These are phyloP conservation scores for Elegia similella DNA, from an alignment of 2,888 invertebrate species.

Conservation along the genomic window DNA sequence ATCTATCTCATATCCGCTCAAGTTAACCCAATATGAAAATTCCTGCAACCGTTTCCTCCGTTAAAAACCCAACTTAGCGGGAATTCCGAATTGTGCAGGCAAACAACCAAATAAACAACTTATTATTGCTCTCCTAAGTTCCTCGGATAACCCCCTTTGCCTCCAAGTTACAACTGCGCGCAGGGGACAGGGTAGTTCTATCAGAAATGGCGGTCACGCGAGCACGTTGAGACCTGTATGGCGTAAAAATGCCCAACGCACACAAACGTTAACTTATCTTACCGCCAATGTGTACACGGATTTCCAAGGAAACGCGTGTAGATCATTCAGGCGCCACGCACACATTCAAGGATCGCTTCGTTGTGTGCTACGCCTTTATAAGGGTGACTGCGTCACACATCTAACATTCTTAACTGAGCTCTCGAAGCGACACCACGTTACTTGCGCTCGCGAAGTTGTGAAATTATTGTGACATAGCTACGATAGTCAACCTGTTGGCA, in stretches of 20 bases:
- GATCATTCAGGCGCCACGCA: constrained; percentile 50
- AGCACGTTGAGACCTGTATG: constrained; percentile 49
- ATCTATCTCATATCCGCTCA: constrained; percentile 27
- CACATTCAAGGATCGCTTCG: constrained; percentile 47
- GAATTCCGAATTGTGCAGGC: constrained; percentile 48
- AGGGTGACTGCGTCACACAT: constrained; percentile 31
- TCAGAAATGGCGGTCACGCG: constrained; percentile 28
- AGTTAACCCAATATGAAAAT: constrained; percentile 36
- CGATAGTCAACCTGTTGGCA: constrained; percentile 27
- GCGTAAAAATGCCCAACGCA: constrained; percentile 30
- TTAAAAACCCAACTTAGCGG: constrained; percentile 50
- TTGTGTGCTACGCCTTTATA: constrained; percentile 50
- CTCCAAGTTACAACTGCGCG: constrained; percentile 23
- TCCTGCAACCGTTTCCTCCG: constrained; percentile 42
- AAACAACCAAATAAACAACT: constrained; percentile 27
- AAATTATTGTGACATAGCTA: constrained; percentile 74
- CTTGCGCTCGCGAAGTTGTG: constrained; percentile 54
- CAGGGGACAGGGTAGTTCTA: constrained; percentile 39
- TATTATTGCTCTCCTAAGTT: background rate
- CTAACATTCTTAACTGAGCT: constrained; percentile 49
- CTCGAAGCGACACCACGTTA: constrained; percentile 48
- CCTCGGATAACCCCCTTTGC: constrained; percentile 31
- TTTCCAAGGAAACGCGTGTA: constrained; percentile 64
- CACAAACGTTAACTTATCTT: constrained; percentile 37
- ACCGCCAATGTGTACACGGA: constrained; percentile 35